A percentile compares a stretch with the other conserved stretches of the same genome.
Conservation (phyloP, 2,888 invertebrate species). For the Rhagophthalmus giganteus region DNA sequence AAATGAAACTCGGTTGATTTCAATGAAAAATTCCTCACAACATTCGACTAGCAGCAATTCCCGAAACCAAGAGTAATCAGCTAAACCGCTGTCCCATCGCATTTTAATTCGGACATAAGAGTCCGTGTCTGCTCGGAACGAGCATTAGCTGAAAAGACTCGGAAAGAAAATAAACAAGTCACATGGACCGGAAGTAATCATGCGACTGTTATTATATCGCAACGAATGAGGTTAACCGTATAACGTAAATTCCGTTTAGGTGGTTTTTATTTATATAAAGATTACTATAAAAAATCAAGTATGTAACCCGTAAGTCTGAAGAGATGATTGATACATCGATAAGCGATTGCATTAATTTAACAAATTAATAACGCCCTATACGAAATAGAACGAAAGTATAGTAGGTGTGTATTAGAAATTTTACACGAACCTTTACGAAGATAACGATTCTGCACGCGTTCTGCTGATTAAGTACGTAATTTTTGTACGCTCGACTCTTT, state of each 20-base stretch:
- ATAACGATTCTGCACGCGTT: no score
- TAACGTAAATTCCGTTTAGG: constrained; percentile 15
- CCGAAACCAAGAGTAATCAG: constrained; percentile 37
- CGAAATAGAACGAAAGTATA: neutral
- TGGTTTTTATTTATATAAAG: neutral
- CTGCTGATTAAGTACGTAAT: no score
- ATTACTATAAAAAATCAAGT: no score
- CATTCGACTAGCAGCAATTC: constrained; percentile 8
- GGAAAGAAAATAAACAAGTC: constrained; percentile 35
- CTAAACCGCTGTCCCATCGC: constrained; percentile 39
- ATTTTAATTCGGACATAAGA: constrained; percentile 35
- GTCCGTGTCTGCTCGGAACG: constrained; percentile 16
- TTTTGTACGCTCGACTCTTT: no score
- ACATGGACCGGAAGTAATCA: constrained; percentile 40
- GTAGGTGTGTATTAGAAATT: no score
- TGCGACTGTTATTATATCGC: constrained; percentile 36
- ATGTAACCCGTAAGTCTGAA: no score
- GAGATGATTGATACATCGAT: no score
- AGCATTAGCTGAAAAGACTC: constrained; percentile 34
- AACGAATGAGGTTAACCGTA: constrained; percentile 35
- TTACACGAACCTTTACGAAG: no score
- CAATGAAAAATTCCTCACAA: constrained; percentile 11
- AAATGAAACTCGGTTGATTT: no score
- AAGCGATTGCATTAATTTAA: no score
- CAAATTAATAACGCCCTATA: no score